Evolutionary conservation across 2,113 vertebrate species (phyloP), one percentile per base, ranked within the genome.

Genomic region (Leptobrachium leishanense): DNA sequence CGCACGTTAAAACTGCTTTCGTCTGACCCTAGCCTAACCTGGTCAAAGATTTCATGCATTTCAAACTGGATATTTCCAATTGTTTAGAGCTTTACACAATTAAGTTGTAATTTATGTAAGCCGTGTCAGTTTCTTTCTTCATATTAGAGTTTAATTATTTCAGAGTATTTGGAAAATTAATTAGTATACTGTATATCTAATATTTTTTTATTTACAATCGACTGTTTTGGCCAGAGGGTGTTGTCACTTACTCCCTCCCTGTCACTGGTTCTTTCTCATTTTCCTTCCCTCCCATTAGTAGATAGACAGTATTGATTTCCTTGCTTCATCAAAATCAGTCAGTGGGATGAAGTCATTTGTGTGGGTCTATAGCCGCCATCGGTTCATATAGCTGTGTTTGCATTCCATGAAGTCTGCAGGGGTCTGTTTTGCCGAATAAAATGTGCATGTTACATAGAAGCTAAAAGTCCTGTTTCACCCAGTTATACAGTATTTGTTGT

Each of bases 301-400:
- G 85, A 83, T 84, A 72, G 82, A 40, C 0, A 0, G 67, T 4
- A 83, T 83, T 41, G 73, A 84, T 85, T 75, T 62, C 11, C 71
- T 74, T 82, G 74, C 2, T 3, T 84, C 82, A 85, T 84, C 85
- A 83, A 1, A 83, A 64, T 15, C 0, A 11, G 0, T 43, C 54
- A 43, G 54, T 8, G 13, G 62, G 65, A 31, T 13, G 20, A 50
- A 63, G 43, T 50, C 54, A 71, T 63, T 50, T 77, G 66, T 62
- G 42, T 53, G 13, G 39, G 31, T n/a, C 68, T 63, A 39, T 54
- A n/a, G 42, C 71, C 59, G 50, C 39, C 59, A 40, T 40, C 31
- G n/a, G 11, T 57, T 72, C 54, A n/a, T 57, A 41, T 10, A 57
- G 53, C 53, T 13, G 40, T 57, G 11, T 31, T 57, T 72, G 71